These are phyloP conservation scores for Gryllus longicercus DNA, from an alignment of 2,888 invertebrate genomes.

Conservation along the genomic window DNA sequence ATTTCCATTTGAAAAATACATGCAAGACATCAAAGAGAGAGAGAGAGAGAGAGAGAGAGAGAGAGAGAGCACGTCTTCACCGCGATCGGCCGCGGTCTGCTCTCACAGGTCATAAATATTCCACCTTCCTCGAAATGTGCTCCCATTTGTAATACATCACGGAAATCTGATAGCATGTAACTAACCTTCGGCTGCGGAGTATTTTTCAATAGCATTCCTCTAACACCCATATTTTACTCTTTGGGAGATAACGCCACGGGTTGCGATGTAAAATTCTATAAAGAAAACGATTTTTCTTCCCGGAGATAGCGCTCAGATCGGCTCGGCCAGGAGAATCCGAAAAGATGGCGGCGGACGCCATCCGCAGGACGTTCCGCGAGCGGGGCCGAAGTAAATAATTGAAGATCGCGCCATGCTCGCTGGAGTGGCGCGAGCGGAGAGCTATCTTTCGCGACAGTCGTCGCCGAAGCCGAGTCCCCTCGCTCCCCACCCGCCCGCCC, in stretches of 20 bases:
- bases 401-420: neutral
- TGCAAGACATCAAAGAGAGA: too few species aligned
- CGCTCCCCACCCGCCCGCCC: too few species aligned
- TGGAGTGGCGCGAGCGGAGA: neutral
- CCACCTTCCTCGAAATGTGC: neutral
- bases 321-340: neutral
- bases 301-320: neutral
- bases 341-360: too few species aligned
- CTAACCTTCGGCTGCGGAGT: neutral
- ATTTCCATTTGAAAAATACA: too few species aligned
- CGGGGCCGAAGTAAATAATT: neutral
- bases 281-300: neutral
- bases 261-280: neutral
- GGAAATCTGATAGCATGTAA: neutral
- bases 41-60: too few species aligned
- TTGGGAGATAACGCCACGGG: neutral
- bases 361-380: neutral
- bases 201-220: neutral
- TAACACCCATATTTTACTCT: neutral
- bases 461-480: neutral
- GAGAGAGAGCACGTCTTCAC: too few species aligned
- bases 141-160: slow-evolving; percentile 11
- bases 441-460: neutral
- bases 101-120: too few species aligned
- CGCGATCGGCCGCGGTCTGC: too few species aligned